Conservation (phyloP, 2,888 invertebrate species). For the Disparrhopalites patrizii region DNA sequence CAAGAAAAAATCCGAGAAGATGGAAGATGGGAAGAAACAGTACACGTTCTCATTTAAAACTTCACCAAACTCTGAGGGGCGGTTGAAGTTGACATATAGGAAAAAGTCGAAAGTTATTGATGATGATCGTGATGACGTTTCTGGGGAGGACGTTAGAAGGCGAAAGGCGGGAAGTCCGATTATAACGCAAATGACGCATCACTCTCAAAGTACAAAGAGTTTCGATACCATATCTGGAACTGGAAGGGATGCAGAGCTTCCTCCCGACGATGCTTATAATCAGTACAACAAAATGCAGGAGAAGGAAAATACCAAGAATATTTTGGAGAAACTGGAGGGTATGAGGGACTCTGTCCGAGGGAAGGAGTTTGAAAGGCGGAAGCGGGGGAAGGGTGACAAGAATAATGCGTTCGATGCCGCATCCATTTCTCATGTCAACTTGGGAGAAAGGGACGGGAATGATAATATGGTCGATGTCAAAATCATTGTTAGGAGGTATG, state of each 20-base stretch:
- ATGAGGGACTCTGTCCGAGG: background rate
- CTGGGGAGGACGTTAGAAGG: too few relatives aligned
- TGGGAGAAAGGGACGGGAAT: background rate
- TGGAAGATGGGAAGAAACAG: background rate
- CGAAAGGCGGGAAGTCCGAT: background rate
- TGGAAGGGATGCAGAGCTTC: background rate
- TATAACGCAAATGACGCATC: too few relatives aligned
- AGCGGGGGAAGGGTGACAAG: background rate
- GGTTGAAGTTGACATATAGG: background rate
- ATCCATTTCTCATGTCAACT: background rate
- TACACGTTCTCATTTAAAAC: background rate
- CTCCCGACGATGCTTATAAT: background rate
- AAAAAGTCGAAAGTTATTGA: background rate
- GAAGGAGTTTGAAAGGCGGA: conserved; percentile 14
- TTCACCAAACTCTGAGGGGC: background rate
- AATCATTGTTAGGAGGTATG: conserved; percentile 24
- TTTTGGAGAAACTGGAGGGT: conserved; percentile 3
- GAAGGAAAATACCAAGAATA: background rate
- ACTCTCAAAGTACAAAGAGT: background rate
- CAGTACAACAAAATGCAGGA: background rate
- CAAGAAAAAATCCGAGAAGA: background rate
- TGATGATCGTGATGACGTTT: too few relatives aligned
- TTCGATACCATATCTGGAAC: background rate
- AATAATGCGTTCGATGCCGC: background rate
- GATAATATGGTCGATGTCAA: conserved; percentile 15